Evolutionary conservation across 2,797 vertebrate species (phyloP).

Genomic region (Enteromius trimaculatus): DNA sequence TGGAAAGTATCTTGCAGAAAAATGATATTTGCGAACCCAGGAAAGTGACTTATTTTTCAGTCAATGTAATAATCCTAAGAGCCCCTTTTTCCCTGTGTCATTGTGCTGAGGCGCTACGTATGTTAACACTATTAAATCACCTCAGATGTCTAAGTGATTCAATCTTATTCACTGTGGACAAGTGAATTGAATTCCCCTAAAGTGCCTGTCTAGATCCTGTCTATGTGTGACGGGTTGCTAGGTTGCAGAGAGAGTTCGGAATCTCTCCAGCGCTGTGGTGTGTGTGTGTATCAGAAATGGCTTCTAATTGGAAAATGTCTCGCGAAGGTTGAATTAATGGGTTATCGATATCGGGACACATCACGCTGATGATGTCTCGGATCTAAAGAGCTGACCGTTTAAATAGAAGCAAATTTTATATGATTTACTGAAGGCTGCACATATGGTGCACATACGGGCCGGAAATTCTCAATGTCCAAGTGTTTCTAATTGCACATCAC

Average conservation of each 20-base stretch:
- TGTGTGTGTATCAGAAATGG: slow-evolving; percentile 53
- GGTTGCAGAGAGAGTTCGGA: slow-evolving; percentile 70
- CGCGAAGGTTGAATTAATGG: slow-evolving; percentile 24
- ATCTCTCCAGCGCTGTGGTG: slow-evolving; percentile 70
- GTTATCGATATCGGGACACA: slow-evolving; percentile 31
- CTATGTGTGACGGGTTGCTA: slow-evolving; percentile 75
- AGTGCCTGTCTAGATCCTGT: slow-evolving; percentile 83
- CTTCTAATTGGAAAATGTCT: slow-evolving; percentile 21
- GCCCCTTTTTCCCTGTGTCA: slow-evolving; percentile 63
- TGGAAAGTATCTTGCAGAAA: slow-evolving; percentile 75
- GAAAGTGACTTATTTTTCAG: slow-evolving; percentile 76
- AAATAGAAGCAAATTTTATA: not conserved
- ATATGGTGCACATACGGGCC: slow-evolving; percentile 24
- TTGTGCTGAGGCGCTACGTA: slow-evolving; percentile 70
- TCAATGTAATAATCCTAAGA: slow-evolving; percentile 76
- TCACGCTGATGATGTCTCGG: slow-evolving; percentile 8
- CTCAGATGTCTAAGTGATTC: slow-evolving; percentile 80
- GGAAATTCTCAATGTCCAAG: slow-evolving; percentile 13
- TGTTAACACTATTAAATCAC: slow-evolving; percentile 82
- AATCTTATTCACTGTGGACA: slow-evolving; percentile 77
- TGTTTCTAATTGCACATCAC: slow-evolving; percentile 21
- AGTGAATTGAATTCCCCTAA: slow-evolving; percentile 81
- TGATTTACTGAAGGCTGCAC: slow-evolving; percentile 21
- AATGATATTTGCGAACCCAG: slow-evolving; percentile 62
- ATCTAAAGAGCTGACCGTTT: slow-evolving; percentile 8